These are phyloP conservation scores for Parambassis ranga DNA, from an alignment of 2,797 vertebrate genomes.

Conservation along the genomic window DNA sequence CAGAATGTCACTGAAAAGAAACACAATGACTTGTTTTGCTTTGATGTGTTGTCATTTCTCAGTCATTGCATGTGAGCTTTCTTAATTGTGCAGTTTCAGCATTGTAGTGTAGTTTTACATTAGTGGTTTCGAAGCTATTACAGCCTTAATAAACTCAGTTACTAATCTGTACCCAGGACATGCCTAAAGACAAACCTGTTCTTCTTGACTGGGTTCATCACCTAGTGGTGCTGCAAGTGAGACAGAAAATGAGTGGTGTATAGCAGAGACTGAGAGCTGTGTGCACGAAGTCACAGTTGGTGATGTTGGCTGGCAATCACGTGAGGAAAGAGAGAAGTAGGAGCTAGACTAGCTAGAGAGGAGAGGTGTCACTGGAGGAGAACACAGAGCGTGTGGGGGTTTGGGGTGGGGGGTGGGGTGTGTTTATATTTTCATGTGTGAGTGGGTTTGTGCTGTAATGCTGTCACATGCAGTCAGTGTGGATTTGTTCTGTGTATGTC, in stretches of 20 bases:
- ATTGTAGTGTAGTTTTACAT: not conserved
- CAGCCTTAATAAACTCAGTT: too few species aligned
- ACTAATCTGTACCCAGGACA: too few species aligned
- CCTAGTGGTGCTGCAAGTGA: not conserved
- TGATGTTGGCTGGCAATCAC: slow-evolving; percentile 21
- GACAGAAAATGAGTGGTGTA: not conserved
- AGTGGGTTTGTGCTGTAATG: slow-evolving; percentile 23
- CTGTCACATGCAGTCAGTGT: slow-evolving; percentile 30
- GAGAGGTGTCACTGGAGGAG: too few species aligned
- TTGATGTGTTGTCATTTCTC: not conserved
- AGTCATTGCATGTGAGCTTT: too few species aligned
- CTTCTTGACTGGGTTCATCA: not conserved
- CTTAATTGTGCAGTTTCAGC: not conserved
- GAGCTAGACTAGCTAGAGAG: slow-evolving; percentile 23
- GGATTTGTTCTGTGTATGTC: not conserved
- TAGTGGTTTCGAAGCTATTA: too few species aligned
- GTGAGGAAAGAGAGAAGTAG: not conserved
- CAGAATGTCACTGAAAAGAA: not conserved
- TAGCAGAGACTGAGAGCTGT: not conserved
- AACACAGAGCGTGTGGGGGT: slow-evolving; percentile 13
- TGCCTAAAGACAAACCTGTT: not conserved
- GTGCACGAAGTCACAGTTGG: slow-evolving; percentile 23
- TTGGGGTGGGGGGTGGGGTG: not conserved
- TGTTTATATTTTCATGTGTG: slow-evolving; percentile 22
- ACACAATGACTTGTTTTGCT: not conserved